Evolutionary conservation across 92 coral and sea anemone species (phyloP).

Genomic region (Pocillopora grandis): DNA sequence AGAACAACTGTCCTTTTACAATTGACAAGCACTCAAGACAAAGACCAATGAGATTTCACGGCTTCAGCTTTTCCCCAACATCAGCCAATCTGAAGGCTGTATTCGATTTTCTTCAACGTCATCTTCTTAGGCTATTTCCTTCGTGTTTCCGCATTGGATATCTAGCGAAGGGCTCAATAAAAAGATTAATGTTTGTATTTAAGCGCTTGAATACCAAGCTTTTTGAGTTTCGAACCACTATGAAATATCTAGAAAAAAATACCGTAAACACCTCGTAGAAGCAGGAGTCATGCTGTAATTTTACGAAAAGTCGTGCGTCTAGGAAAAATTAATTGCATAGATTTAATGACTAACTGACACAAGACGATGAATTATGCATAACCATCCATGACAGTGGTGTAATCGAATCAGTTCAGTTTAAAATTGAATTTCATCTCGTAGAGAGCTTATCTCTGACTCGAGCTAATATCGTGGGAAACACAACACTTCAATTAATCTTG

Average conservation of each 20-base stretch:
- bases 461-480: neutral
- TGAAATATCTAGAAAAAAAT: neutral
- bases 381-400: neutral
- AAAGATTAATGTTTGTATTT: slow-evolving; percentile 4
- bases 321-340: neutral
- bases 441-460: neutral
- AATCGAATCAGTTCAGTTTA: slow-evolving; percentile 30
- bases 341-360: neutral
- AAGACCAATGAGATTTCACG: slow-evolving; percentile 30
- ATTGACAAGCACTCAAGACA: slow-evolving; percentile 36
- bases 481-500: neutral
- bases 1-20: neutral
- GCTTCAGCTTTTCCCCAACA: slow-evolving; percentile 5
- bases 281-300: neutral
- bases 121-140: slow-evolving; percentile 31
- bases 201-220: neutral
- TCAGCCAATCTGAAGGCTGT: slow-evolving; percentile 31
- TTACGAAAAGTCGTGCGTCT: neutral
- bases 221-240: neutral
- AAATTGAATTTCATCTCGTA: slow-evolving; percentile 12
- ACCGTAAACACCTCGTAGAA: neutral
- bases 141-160: slow-evolving; percentile 30
- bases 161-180: slow-evolving; percentile 24
- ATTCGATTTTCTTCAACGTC: slow-evolving; percentile 10
- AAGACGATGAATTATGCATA: slow-evolving; percentile 23